These are phyloP conservation scores for Perdix hodgsoniae DNA, from an alignment of 2,797 vertebrate genomes.

Conservation along the genomic window DNA sequence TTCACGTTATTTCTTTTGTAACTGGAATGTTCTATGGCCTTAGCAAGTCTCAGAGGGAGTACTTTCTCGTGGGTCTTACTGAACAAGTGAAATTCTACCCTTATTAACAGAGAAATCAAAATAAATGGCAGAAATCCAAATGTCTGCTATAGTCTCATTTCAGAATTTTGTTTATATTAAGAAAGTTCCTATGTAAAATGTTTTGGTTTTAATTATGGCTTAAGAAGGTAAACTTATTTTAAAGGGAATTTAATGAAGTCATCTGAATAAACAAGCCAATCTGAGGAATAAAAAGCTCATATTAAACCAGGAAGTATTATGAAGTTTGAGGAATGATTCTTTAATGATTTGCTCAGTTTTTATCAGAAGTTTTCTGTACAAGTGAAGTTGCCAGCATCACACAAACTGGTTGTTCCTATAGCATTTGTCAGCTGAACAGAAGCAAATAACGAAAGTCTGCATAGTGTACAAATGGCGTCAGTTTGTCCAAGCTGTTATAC, in stretches of 20 bases:
- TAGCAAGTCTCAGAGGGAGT: slow-evolving; percentile 38
- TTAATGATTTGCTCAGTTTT: not conserved
- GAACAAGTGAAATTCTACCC: slow-evolving; percentile 51
- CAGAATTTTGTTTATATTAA: slow-evolving; percentile 47
- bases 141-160: slow-evolving; percentile 38
- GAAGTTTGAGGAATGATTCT: not conserved
- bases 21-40: slow-evolving; percentile 47
- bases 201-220: slow-evolving; percentile 44
- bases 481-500: not conserved
- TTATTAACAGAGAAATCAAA: slow-evolving; percentile 49
- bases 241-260: slow-evolving; percentile 28
- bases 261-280: not conserved
- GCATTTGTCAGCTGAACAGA: not conserved
- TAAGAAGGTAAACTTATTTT: slow-evolving; percentile 41
- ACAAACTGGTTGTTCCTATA: not conserved
- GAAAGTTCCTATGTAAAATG: slow-evolving; percentile 44
- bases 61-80: slow-evolving; percentile 18
- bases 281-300: not conserved
- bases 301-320: not conserved
- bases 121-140: slow-evolving; percentile 58
- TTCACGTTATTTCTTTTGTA: slow-evolving; percentile 25
- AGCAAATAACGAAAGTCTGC: not conserved
- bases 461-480: not conserved
- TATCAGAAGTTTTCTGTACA: not conserved
- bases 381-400: not conserved